Evolutionary conservation across 2,113 vertebrate species (phyloP).

Genomic region (Gambusia holbrooki): DNA sequence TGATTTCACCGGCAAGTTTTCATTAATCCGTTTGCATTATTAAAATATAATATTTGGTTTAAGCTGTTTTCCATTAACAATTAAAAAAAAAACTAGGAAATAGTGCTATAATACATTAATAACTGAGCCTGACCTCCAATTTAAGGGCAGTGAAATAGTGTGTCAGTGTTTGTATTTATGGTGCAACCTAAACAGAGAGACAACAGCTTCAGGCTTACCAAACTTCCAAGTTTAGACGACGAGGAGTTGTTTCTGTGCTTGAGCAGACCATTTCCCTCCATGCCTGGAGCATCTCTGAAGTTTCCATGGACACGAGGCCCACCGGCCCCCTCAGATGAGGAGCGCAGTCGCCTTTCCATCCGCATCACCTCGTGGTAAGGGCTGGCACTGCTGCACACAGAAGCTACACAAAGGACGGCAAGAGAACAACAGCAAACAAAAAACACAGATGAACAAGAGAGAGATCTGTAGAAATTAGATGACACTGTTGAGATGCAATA

Average conservation of each 20-base stretch:
- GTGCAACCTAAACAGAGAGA: neutral
- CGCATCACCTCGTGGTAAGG: conserved; percentile 90
- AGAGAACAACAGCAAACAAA: neutral
- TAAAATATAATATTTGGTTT: neutral
- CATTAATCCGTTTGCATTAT: neutral
- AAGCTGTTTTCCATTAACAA: neutral
- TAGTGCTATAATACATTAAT: neutral
- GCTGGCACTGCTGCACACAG: conserved; percentile 82
- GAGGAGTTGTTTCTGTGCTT: conserved; percentile 91
- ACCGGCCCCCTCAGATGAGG: conserved; percentile 94
- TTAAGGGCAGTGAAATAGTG: neutral
- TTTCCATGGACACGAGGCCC: conserved; percentile 88
- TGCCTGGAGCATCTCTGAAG: conserved; percentile 83
- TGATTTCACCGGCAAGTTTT: too few species aligned
- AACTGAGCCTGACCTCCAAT: neutral
- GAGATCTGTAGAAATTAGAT: conserved; percentile 9
- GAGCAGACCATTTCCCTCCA: conserved; percentile 82
- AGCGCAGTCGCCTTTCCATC: conserved; percentile 89
- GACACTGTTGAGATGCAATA: conserved; percentile 11
- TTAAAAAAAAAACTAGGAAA: neutral
- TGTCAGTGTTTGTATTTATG: neutral
- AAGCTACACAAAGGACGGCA: conserved; percentile 59
- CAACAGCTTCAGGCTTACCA: conserved; percentile 83
- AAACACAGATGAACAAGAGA: neutral
- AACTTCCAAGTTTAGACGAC: conserved; percentile 95